Percentiles rank a stretch among this genome's conserved stretches.
phyloP scores from a whole-genome alignment of 1,140 invertebrate genomes.

The Habropoda laboriosa region DNA sequence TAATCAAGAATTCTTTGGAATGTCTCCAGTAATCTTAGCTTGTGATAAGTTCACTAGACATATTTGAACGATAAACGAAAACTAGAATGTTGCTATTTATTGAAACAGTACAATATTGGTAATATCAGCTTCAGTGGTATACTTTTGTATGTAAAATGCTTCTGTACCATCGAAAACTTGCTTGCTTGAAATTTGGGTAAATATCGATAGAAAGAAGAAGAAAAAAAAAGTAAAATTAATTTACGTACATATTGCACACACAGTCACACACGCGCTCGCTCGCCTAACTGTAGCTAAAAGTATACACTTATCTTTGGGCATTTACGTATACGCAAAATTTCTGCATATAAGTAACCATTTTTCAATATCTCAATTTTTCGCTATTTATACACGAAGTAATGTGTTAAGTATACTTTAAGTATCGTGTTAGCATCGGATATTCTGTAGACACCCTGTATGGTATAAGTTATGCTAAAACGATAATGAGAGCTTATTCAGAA shows the following conservation, averaged over 20 bases:
- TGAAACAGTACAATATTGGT: background rate
- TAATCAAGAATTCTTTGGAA: conserved; percentile 24
- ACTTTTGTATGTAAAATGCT: background rate
- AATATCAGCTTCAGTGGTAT: background rate
- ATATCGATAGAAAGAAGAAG: background rate
- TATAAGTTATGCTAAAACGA: conserved; percentile 22
- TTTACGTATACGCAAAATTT: background rate
- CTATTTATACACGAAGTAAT: background rate
- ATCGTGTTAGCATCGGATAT: conserved; percentile 28
- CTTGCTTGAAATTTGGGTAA: conserved; percentile 45
- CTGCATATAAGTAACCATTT: background rate
- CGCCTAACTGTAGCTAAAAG: background rate
- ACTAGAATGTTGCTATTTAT: too few species aligned
- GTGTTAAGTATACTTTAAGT: conserved; percentile 1
- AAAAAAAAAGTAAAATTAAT: too few species aligned
- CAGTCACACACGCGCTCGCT: too few species aligned
- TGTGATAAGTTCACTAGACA: conserved; percentile 8
- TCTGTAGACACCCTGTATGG: conserved; percentile 41
- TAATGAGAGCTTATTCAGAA: background rate
- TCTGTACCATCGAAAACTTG: conserved; percentile 10
- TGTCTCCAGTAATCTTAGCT: conserved; percentile 30
- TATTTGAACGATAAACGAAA: background rate
- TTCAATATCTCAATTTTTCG: too few species aligned
- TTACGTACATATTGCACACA: too few species aligned
- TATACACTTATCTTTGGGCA: background rate